Conservation (phyloP, 2,113 vertebrate species). For the Neofelis nebulosa region DNA sequence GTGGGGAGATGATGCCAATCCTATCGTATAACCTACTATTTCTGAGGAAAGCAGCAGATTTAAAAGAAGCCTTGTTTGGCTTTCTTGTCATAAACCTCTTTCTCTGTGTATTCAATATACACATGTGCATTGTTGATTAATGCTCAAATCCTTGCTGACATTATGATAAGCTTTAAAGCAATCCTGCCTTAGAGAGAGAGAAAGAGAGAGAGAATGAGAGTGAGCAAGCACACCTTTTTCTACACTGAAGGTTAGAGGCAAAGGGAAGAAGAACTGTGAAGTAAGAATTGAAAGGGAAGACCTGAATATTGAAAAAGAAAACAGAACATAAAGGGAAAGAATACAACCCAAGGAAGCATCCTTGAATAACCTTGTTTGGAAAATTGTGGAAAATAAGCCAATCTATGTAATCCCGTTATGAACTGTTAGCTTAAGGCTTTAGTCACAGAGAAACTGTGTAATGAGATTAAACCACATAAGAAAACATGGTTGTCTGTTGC, state of each 20-base stretch:
- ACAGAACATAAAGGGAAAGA: not conserved
- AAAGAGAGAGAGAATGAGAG: not conserved
- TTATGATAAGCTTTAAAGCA: slow-evolving; percentile 59
- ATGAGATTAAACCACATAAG: slow-evolving; percentile 80
- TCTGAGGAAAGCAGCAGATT: not conserved
- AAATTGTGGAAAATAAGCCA: slow-evolving; percentile 62
- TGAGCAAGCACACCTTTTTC: not conserved
- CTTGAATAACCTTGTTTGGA: slow-evolving; percentile 82
- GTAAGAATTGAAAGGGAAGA: slow-evolving; percentile 10
- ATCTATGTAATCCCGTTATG: slow-evolving; percentile 81
- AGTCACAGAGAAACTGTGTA: slow-evolving; percentile 77
- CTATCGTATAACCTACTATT: not conserved
- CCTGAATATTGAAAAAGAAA: not conserved
- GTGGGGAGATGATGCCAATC: not conserved
- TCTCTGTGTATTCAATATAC: not conserved
- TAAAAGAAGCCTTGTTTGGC: not conserved
- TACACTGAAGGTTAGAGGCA: slow-evolving; percentile 38
- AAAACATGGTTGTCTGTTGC: slow-evolving; percentile 55
- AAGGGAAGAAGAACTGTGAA: not conserved
- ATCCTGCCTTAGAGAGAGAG: not conserved
- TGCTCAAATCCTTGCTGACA: slow-evolving; percentile 61
- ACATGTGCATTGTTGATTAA: slow-evolving; percentile 59
- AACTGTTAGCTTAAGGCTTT: slow-evolving; percentile 73
- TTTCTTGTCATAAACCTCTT: slow-evolving; percentile 24
- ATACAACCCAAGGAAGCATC: not conserved